phyloP scores from a whole-genome alignment of 2,113 vertebrate species.

The Pelodiscus sinensis region DNA sequence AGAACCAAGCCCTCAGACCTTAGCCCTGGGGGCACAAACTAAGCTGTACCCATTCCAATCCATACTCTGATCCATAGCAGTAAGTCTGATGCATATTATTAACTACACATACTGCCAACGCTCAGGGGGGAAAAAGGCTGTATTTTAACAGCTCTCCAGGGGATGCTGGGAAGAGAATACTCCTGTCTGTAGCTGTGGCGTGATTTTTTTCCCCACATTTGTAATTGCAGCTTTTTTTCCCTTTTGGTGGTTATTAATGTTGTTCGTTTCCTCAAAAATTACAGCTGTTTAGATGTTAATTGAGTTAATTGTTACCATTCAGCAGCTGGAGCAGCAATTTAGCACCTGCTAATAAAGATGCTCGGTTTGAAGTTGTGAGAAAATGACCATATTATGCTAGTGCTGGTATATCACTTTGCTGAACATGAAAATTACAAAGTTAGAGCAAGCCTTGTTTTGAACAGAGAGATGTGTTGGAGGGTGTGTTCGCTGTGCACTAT shows the following conservation, averaged over 20 bases:
- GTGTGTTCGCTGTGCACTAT: background rate
- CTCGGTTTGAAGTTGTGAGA: conserved; percentile 15
- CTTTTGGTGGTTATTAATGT: conserved; percentile 74
- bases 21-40: background rate
- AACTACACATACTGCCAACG: background rate
- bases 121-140: background rate
- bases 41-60: background rate
- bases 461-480: background rate
- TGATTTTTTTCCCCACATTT: background rate
- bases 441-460: accelerated
- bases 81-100: background rate
- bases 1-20: background rate
- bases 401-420: background rate
- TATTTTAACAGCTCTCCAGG: conserved; percentile 6
- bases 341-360: conserved; percentile 75
- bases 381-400: conserved; percentile 37
- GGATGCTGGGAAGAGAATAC: background rate
- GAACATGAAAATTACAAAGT: conserved; percentile 21
- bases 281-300: conserved; percentile 78
- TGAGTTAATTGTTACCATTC: conserved; percentile 75
- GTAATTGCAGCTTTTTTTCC: conserved; percentile 41
- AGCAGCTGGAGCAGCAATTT: conserved; percentile 78
- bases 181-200: background rate
- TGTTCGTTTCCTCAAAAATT: conserved; percentile 78
- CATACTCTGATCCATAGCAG: background rate